Base-by-base conservation (phyloP, 2,113 vertebrate genomes). In the Mirounga angustirostris region DNA sequence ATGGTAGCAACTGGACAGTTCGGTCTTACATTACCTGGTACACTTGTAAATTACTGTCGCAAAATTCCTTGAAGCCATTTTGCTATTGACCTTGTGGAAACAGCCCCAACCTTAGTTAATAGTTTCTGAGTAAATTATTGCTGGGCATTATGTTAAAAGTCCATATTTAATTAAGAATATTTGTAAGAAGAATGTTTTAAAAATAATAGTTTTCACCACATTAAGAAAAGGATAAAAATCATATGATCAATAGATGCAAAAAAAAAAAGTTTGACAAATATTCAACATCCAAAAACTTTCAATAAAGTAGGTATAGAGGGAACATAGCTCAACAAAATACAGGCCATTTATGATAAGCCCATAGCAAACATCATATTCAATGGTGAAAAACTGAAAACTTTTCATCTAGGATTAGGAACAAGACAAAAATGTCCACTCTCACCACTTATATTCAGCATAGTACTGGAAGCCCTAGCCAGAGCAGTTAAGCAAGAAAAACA, bases 161-260 rank as follows among this genome's bases (percentile, higher is more conserved):
- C 12, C 21, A 22, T 79, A 74, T 82, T 89, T 95, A 86, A 59
- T 91, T 63, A 93, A 93, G 50, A 82, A 82, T 28, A 83, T 81
- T 28, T 52, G 33, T 73, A 50, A 84, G 40, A 89, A 50, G 19
- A 82, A 30, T 76, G 36, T 91, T 78, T 63, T 33, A 15, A 58
- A 74, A 73, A 63, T 22, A 58, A n/a, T 43, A 80, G 30, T 59
- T 94, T 78, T 78, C 28, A n/a, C 76, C 10, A 54, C 30, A 21
- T 79, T 54, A 54, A n/a, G 54, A 79, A 54, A 79, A 54, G 50
- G 18, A 79, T 79, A 79, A 54, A 79, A 79, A n/a, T n/a, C 76
- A n/a, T 54, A 79, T 18, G 15, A 52, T 19, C 50, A 79, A 52
- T n/a, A 79, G 50, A 54, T 52, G 16, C 26, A 19, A 33, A 3